Base-by-base conservation (phyloP, 2,113 vertebrate species). In the Gallinago media region DNA sequence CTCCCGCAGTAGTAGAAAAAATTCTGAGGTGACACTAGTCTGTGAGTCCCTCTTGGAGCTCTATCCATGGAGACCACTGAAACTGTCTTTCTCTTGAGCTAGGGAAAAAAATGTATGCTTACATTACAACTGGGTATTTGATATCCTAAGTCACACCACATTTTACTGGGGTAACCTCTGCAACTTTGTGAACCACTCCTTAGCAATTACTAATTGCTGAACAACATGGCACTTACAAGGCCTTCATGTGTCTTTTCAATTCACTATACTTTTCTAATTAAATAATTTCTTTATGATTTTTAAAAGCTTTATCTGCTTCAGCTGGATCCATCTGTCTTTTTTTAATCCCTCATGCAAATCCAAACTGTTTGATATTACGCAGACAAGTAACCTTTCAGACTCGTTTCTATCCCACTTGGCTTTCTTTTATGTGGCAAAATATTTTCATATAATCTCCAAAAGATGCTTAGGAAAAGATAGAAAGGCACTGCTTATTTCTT, bases 191-290 rank as follows among this genome's bases (percentile, higher is more conserved):
- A 73, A 65, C 5, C 7, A 2, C 16, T 85, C 20, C 31, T 65
- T 18, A 72, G 20, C 1, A 5, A 66, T 46, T 62, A 56, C 2
- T 58, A 38, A 71, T n/a, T 61, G 38, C 21, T 85, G 32, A 82
- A 61, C 23, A 40, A 4, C 0, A 0, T 4, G 14, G 6, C 7
- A 44, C 1, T 91, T 77, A 12, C 6, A 61, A 79, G 22, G 36
- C 5, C 18, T 82, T 62, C n/a, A 52, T 23, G 6, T 9, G 4
- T 52, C 16, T 44, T 89, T 76, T 46, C 17, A 46, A 66, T 26
- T 76, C 46, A 23, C 10, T 62, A 56, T 12, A 9, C 0, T 1
- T 13, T 73, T 92, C 61, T 22, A 85, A 68, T 52, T 44, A 19
- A 73, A 54, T 44, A 6, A 58, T 67, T 77, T 62, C 8, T 80